Evolutionary conservation across 2,888 invertebrate species (phyloP).

Genomic region (Andrena praecox): DNA sequence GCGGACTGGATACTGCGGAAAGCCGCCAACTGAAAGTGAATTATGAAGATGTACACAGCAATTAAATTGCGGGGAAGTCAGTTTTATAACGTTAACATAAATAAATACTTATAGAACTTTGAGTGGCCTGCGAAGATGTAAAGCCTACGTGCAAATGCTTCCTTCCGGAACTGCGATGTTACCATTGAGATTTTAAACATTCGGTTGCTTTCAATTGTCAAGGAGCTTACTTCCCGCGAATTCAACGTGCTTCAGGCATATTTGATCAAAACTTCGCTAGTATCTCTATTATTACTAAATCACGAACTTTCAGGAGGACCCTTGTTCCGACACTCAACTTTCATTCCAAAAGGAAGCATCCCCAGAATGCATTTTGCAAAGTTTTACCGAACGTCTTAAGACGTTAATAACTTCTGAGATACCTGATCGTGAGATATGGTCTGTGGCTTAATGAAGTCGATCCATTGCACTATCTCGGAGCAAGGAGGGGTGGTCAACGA

Average conservation of each 20-base stretch:
- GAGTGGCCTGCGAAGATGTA: too few species aligned
- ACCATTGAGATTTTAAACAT: too few species aligned
- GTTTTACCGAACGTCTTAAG: not conserved
- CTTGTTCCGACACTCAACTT: not conserved
- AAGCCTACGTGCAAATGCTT: too few species aligned
- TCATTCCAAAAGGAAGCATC: not conserved
- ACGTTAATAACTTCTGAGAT: not conserved
- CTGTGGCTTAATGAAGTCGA: constrained; percentile 92
- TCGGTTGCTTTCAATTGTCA: too few species aligned
- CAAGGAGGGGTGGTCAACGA: constrained; percentile 95
- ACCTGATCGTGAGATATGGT: constrained; percentile 90
- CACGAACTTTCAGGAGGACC: too few species aligned
- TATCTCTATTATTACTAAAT: too few species aligned
- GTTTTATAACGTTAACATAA: not conserved
- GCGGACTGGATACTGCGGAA: constrained; percentile 90
- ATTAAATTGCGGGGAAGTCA: not conserved
- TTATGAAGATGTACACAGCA: not conserved
- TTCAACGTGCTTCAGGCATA: too few species aligned
- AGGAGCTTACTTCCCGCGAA: too few species aligned
- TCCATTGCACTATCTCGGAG: constrained; percentile 94
- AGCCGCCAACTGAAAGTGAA: constrained; percentile 87
- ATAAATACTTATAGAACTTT: not conserved
- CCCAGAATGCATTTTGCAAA: not conserved
- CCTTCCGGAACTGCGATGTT: too few species aligned
- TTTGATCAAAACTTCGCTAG: too few species aligned